These are phyloP conservation scores for Eulemur rubriventer DNA, from an alignment of 2,797 vertebrate genomes.

Conservation along the genomic window DNA sequence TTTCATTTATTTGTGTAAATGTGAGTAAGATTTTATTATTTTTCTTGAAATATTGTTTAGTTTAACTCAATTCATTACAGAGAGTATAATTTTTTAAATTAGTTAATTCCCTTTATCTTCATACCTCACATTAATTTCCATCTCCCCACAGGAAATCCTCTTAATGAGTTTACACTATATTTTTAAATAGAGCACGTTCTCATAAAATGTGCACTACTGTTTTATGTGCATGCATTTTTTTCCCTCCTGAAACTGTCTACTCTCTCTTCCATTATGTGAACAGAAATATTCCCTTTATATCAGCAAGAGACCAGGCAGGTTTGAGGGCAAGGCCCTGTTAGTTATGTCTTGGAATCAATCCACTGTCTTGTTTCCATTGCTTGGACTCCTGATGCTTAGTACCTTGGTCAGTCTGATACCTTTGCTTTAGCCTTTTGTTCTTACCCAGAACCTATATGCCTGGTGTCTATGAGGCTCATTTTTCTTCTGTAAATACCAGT, in stretches of 20 bases:
- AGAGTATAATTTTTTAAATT: not conserved
- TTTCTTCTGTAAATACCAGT: not conserved
- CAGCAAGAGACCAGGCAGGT: not conserved
- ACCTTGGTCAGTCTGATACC: fast-evolving
- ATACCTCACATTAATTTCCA: not conserved
- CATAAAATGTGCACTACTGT: not conserved
- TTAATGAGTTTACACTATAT: not conserved
- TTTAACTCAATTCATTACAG: not conserved
- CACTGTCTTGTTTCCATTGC: not conserved
- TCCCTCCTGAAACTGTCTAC: not conserved
- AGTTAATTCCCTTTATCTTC: not conserved
- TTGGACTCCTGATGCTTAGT: not conserved
- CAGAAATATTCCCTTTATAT: not conserved
- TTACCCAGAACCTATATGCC: not conserved
- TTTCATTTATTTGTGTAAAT: not conserved
- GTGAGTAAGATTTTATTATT: not conserved
- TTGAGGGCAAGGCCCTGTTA: not conserved
- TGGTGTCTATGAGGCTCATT: not conserved
- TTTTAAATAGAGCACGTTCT: not conserved
- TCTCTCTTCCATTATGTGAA: not conserved
- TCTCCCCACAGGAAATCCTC: not conserved
- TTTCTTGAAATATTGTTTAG: not conserved
- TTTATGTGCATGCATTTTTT: not conserved
- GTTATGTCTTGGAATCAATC: not conserved
- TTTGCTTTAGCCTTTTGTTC: not conserved